Evolutionary conservation across 2,113 vertebrate genomes (phyloP).

Genomic region (Notarius lentiginosus): DNA sequence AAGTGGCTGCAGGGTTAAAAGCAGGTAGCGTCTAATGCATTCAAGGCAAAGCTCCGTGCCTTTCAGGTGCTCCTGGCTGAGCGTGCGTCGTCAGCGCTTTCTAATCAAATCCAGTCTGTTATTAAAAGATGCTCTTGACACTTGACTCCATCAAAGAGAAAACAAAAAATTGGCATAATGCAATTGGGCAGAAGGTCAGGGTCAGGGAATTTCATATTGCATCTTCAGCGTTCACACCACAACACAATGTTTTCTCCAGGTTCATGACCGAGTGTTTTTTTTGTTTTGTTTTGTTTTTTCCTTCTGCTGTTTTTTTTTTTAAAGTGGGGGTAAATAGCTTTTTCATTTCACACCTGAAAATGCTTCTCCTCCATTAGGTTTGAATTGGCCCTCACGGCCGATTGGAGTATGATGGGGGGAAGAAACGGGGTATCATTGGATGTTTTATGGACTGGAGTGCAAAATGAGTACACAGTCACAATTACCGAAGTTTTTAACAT

Average conservation of each 20-base stretch:
- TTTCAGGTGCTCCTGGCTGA: conserved; percentile 68
- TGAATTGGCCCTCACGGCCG: not conserved
- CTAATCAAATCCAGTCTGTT: conserved; percentile 79
- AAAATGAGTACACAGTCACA: not conserved
- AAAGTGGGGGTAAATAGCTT: not conserved
- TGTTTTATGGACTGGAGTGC: not conserved
- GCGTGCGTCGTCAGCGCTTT: conserved; percentile 73
- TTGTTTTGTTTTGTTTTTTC: not conserved
- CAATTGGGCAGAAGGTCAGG: conserved; percentile 45
- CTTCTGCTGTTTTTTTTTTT: not conserved
- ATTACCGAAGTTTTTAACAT: not conserved
- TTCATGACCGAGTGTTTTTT: conserved; percentile 3
- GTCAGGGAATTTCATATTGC: conserved; percentile 34
- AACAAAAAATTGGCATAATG: conserved; percentile 66
- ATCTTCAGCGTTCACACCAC: conserved; percentile 27
- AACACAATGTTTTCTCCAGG: conserved; percentile 16
- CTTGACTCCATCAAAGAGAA: conserved; percentile 72
- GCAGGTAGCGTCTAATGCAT: conserved; percentile 70
- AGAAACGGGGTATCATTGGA: not conserved
- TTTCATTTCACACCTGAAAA: conserved; percentile 30
- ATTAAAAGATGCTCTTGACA: conserved; percentile 79
- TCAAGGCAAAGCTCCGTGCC: conserved; percentile 69
- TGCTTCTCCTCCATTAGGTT: conserved; percentile 12
- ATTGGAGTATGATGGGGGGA: not conserved
- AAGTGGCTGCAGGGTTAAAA: not conserved